Evolutionary conservation across 1,140 invertebrate species (phyloP).

Genomic region (Atta texana): DNA sequence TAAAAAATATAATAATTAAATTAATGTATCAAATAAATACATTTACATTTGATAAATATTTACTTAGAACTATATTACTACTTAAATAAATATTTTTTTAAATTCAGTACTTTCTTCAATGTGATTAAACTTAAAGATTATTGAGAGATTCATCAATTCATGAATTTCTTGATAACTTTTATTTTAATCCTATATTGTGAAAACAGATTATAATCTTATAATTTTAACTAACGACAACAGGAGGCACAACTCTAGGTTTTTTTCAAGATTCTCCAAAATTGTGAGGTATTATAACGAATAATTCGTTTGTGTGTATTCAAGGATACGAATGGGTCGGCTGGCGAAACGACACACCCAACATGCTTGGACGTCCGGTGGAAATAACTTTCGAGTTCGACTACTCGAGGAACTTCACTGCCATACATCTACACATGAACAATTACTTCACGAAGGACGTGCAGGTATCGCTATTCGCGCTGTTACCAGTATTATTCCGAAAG

Average conservation of each 20-base stretch:
- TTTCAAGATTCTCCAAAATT: background rate
- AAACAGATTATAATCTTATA: background rate
- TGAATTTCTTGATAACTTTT: too few species aligned
- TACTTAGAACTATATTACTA: too few species aligned
- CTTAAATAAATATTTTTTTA: too few species aligned
- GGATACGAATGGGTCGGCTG: slow-evolving; percentile 95
- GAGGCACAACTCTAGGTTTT: background rate
- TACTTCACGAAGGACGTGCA: slow-evolving; percentile 89
- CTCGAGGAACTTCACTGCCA: slow-evolving; percentile 91
- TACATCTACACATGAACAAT: slow-evolving; percentile 91
- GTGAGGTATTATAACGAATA: slow-evolving; percentile 24
- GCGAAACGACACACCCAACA: slow-evolving; percentile 89
- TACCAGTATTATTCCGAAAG: slow-evolving; percentile 56
- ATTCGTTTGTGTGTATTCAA: slow-evolving; percentile 78
- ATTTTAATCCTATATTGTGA: too few species aligned
- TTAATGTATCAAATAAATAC: too few species aligned
- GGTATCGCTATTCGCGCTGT: slow-evolving; percentile 82
- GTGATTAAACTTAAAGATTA: too few species aligned
- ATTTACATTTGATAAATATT: too few species aligned
- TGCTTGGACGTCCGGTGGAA: slow-evolving; percentile 88
- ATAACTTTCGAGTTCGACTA: slow-evolving; percentile 92
- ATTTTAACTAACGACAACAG: background rate
- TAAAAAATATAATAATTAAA: too few species aligned
- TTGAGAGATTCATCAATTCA: too few species aligned
- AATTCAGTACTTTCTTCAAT: too few species aligned